Evolutionary conservation across 2,113 vertebrate species (phyloP).

Genomic region (Athene noctua): DNA sequence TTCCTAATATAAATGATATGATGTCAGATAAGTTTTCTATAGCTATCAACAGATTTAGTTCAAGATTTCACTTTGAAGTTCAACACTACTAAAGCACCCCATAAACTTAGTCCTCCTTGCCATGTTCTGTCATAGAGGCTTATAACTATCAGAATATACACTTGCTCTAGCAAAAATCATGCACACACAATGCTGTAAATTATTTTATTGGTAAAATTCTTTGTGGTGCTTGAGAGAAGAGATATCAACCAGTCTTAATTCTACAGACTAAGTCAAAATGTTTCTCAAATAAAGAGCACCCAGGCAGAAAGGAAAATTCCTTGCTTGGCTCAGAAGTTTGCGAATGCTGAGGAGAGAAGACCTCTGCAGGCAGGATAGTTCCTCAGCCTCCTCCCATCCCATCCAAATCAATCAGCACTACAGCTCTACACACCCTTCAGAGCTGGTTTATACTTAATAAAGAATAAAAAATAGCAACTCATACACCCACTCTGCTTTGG

Average conservation of each 20-base stretch:
- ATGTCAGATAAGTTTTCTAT: not conserved
- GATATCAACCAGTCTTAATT: not conserved
- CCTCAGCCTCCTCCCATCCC: slow-evolving; percentile 30
- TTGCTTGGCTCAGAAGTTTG: not conserved
- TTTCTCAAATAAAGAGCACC: not conserved
- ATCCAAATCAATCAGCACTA: slow-evolving; percentile 49
- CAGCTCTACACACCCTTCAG: slow-evolving; percentile 19
- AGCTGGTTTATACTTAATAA: slow-evolving; percentile 47
- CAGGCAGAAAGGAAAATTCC: not conserved
- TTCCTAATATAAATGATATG: not conserved
- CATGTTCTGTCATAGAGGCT: not conserved
- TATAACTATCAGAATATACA: not conserved
- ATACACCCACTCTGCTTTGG: slow-evolving; percentile 31
- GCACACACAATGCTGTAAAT: not conserved
- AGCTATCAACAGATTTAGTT: not conserved
- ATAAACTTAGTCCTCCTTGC: not conserved
- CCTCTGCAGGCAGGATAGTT: not conserved
- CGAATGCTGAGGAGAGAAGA: not conserved
- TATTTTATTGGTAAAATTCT: not conserved
- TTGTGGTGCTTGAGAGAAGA: not conserved
- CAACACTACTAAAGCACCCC: not conserved
- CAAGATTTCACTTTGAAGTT: not conserved
- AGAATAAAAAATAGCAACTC: slow-evolving; percentile 56
- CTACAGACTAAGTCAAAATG: not conserved
- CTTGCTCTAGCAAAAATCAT: not conserved